Base-by-base conservation (phyloP, 2,888 invertebrate genomes). In the Dascillus cervinus region DNA sequence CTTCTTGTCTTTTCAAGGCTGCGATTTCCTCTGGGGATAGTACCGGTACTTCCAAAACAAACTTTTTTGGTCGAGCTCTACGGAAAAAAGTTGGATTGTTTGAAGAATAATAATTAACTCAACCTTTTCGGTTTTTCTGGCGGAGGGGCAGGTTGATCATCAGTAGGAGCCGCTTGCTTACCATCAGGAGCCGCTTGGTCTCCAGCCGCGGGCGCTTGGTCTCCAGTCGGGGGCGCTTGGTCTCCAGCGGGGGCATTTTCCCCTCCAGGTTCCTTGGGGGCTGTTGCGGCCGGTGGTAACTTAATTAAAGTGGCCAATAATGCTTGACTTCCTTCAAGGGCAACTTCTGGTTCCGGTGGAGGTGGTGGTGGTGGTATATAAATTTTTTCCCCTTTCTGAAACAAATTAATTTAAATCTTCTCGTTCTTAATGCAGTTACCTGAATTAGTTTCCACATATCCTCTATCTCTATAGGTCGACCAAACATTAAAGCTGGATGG, bases 401-500 rank as follows among this genome's bases (percentile, higher is more conserved):
- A 29, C 21, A 36, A 23, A 13, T 10, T 13, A 22, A 26, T 27
- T 27, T 20, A 6, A 9, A 23, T n/a, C 6, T n/a, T 11, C 31
- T 32, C 36, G 31, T 33, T 28, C 9, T 14, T 21, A 19, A 19
- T 19, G n/a, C 6, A 19, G 2, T 8, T 29, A 45, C 48, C 40
- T 47, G 41, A 13, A 61, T 49, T 36, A 43, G 50, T 13, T 49
- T 46, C 48, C 56, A 53, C 43, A 62, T 44, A 20, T 61, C 56
- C 41, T 62, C 56, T 8, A 61, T 42, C n/a, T 52, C 41, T 4
- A 50, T 50, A 65, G 70, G 61, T 75, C 82, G 45, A 64, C 71
- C 41, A 71, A 68, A 61, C 73, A 82, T 58, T 72, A 81, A 34
- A 36, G 68, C 69, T 1, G 80, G 77, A 37, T 75, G 71, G n/a